Conservation (phyloP, 2,113 vertebrate genomes). For the Chiloscyllium plagiosum region DNA sequence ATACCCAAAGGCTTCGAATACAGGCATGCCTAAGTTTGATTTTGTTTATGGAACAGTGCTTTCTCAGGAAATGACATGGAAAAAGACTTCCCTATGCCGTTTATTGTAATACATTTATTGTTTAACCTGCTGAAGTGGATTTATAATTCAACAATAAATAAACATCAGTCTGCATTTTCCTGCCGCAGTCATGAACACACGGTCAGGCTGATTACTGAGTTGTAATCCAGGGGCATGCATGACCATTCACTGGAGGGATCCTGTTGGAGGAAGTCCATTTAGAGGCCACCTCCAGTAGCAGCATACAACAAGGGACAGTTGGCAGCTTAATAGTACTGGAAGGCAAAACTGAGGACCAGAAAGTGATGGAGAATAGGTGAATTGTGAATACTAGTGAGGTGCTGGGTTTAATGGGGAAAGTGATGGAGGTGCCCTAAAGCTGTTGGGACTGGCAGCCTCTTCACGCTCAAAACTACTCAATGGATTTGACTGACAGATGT, state of each 20-base stretch:
- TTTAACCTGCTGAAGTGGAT: not conserved
- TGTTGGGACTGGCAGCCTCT: no score
- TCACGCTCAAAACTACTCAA: no score
- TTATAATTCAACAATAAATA: not conserved
- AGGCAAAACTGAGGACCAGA: no score
- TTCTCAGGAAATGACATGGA: not conserved
- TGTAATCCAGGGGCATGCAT: not conserved
- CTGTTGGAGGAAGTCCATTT: not conserved
- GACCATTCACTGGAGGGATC: not conserved
- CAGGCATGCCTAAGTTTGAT: not conserved
- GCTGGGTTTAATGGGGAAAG: no score
- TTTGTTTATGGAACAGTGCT: not conserved
- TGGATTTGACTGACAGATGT: no score
- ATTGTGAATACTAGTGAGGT: no score
- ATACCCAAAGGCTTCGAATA: not conserved
- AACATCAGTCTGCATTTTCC: not conserved
- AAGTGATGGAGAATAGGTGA: no score
- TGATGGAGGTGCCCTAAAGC: no score
- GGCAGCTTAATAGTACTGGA: no score
- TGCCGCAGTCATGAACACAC: not conserved
- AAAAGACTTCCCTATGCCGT: not conserved
- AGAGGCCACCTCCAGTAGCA: not conserved
- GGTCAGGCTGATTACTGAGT: not conserved
- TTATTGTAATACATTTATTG: not conserved
- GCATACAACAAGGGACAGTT: no score